Evolutionary conservation across 2,888 invertebrate species (phyloP).

Genomic region (Monopis laevigella): DNA sequence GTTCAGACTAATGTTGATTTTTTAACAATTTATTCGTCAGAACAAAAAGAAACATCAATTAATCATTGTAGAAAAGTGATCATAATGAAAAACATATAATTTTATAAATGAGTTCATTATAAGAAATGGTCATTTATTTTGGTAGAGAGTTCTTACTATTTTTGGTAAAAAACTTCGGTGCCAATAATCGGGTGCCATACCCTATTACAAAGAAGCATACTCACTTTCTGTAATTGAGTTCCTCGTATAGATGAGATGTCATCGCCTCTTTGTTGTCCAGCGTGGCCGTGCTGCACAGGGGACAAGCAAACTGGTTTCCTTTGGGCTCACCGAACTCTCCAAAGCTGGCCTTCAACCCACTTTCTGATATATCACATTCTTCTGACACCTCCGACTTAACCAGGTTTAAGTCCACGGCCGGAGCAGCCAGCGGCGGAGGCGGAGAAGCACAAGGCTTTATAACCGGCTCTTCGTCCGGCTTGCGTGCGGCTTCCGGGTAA

Average conservation of each 20-base stretch:
- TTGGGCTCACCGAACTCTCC: conserved; percentile 57
- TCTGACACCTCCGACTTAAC: conserved; percentile 41
- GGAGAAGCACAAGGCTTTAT: conserved; percentile 12
- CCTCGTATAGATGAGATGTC: conserved; percentile 73
- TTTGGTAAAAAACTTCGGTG: too few relatives aligned
- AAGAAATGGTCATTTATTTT: too few relatives aligned
- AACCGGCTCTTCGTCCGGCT: conserved; percentile 31
- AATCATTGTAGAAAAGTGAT: too few relatives aligned
- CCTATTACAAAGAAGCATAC: too few relatives aligned
- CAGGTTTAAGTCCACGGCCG: conserved; percentile 34
- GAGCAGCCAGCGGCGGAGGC: conserved; percentile 9
- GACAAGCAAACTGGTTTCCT: conserved; percentile 67
- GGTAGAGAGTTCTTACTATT: too few relatives aligned
- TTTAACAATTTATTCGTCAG: too few relatives aligned
- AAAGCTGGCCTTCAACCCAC: conserved; percentile 35
- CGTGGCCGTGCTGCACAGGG: conserved; percentile 67
- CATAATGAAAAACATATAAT: too few relatives aligned
- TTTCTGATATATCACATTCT: conserved; percentile 25
- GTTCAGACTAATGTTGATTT: too few relatives aligned
- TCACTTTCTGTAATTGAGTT: conserved; percentile 73
- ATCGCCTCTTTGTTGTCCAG: conserved; percentile 69
- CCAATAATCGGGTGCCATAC: too few relatives aligned
- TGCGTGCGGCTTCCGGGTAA: not conserved
- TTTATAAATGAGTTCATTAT: too few relatives aligned
- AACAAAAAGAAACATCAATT: too few relatives aligned